Evolutionary conservation across 2,797 vertebrate genomes (phyloP), one percentile per base, ranked within the genome.

Genomic region (Pagetopsis macropterus): DNA sequence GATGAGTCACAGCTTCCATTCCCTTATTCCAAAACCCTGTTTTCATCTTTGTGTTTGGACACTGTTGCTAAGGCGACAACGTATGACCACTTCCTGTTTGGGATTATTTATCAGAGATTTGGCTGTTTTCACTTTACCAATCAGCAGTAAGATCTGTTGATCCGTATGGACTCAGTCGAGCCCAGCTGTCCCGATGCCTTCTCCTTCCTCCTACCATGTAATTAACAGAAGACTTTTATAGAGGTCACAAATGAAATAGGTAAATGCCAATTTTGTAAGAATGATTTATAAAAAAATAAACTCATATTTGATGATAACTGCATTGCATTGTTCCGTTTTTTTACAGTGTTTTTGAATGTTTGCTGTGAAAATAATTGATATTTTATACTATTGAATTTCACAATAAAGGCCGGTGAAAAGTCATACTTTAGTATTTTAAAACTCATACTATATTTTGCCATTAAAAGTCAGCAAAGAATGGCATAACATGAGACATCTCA

Each of bases 231-330:
- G 88, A 79, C 93, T 95, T 92, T 95, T 94, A 91, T 94, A 94
- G 89, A 91, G 87, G 90, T 94, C 93, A 93, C 92, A 94, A 93
- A 92, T 93, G 90, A 93, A 95, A 92, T 90, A 94, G 93, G 88
- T 89, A 92, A 75, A 91, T 94, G 91, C 85, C 91, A 94, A 94
- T 94, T 94, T 95, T 94, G 90, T 95, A 95, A 93, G 89, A 89
- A 94, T 94, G 95, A 95, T 94, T 94, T 89, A 81, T 92, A 95
- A 93, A 89, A 93, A 92, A 91, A 95, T 94, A 95, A 96, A 93
- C 91, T 89, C 81, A 87, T 93, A 94, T 93, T 93, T 95, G 93
- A 92, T 90, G 83, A 94, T 90, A 91, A 49, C 0, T 58, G 58
- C 55, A 44, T 73, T 3, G 85, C 16, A 62, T 55, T 27, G 16